Conservation (phyloP, 2,113 vertebrate species). For the Notiomystis cincta region DNA sequence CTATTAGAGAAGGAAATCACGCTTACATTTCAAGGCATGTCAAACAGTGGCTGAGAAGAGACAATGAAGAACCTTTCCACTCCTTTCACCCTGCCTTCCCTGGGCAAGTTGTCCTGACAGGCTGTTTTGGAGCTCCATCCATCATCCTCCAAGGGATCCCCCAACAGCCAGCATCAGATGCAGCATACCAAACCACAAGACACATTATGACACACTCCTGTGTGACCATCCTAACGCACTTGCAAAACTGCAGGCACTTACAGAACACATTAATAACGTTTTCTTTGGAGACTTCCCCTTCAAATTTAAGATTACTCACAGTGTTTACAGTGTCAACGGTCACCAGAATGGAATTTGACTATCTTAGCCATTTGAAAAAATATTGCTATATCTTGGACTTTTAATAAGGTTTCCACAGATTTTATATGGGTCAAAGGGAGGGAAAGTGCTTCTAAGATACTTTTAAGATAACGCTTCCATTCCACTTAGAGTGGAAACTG, state of each 20-base stretch:
- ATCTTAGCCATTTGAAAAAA: slow-evolving; percentile 25
- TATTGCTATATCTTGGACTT: neutral
- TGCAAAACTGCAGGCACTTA: neutral
- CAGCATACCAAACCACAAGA: slow-evolving; percentile 5
- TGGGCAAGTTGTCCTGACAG: neutral
- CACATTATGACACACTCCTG: neutral
- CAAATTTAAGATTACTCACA: slow-evolving; percentile 4
- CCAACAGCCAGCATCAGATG: neutral
- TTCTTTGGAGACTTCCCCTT: slow-evolving; percentile 28
- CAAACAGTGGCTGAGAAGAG: slow-evolving; percentile 21
- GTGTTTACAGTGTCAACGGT: neutral
- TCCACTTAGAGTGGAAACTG: neutral
- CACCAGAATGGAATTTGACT: slow-evolving; percentile 54
- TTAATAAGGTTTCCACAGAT: slow-evolving; percentile 39
- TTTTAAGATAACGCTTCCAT: neutral
- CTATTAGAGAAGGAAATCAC: slow-evolving; percentile 10
- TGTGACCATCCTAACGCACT: neutral
- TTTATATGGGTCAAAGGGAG: slow-evolving; percentile 46
- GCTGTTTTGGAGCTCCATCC: neutral
- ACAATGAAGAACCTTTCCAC: neutral
- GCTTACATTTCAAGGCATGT: neutral
- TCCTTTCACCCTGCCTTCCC: neutral
- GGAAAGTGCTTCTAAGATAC: slow-evolving; percentile 18
- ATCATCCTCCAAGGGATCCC: neutral
- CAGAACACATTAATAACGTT: slow-evolving; percentile 13